Base-by-base conservation (phyloP, 2,113 vertebrate species). In the Elanus axillaris region DNA sequence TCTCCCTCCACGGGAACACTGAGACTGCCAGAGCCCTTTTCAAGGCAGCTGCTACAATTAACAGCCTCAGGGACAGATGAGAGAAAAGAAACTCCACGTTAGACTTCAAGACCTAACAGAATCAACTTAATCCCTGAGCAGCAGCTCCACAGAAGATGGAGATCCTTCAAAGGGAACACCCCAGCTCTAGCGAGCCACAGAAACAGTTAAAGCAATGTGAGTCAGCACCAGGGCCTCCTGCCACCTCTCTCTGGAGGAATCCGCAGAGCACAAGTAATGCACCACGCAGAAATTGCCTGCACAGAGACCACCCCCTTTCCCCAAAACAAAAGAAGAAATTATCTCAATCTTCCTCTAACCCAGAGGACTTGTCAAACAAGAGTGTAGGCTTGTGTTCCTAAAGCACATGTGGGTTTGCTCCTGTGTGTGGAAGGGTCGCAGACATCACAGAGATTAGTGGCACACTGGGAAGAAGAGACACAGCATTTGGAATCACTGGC, bases 221-320 rank as follows among this genome's bases (percentile, higher is more conserved):
- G 85, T 92, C 92, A 96, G 90, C n/a, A 20, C 43, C 43, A 34
- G 69, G 68, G 58, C 78, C 23, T 43, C 62, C 25, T 23, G 40
- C 58, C 74, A 71, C 68, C 91, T 85, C 55, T 48, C 76, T 77
- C 58, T 11, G 60, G 66, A 94, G 79, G 93, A 88, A 75, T 19
- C 42, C 6, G 7, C 19, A 29, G 83, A 93, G 93, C 80, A 45
- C 77, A 77, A 13, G 84, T 29, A 84, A 84, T 0, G 0, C 59
- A 96, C 73, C 96, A 87, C n/a, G 10, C 81, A 94, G 60, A 62
- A 74, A 68, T 79, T 73, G 75, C n/a, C 93, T 95, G 83, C 59
- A 1, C 48, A 93, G 76, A 91, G 87, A 89, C 76, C 90, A 84
- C 77, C 92, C 87, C 67, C 87, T 48, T 78, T 13, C 72, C 64